A percentile compares a stretch with the other conserved stretches of the same genome.
Conservation (phyloP, 2,797 vertebrate genomes). For the Peromyscus melanophrys region DNA sequence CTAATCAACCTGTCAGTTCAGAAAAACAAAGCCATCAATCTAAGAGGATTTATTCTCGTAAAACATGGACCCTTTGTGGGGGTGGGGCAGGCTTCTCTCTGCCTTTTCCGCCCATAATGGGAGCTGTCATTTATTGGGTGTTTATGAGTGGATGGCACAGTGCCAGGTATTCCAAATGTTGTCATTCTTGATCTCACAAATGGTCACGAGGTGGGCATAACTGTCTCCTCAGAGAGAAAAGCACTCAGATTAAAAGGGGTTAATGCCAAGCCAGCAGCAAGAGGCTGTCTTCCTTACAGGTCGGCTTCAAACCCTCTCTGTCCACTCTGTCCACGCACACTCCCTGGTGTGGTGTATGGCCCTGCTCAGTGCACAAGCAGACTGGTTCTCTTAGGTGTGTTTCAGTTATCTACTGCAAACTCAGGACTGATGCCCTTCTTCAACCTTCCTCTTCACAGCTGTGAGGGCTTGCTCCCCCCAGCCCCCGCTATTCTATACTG, state of each 20-base stretch:
- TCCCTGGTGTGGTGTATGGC: accelerated
- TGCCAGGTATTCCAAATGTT: background rate
- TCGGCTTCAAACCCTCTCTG: background rate
- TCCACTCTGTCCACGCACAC: accelerated
- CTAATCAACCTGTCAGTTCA: background rate
- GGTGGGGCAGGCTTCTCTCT: accelerated
- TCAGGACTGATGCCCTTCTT: too few relatives aligned
- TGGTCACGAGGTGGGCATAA: background rate
- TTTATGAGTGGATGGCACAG: background rate
- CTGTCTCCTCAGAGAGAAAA: background rate
- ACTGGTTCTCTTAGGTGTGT: accelerated
- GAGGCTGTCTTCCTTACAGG: background rate
- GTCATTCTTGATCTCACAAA: background rate
- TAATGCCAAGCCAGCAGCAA: background rate
- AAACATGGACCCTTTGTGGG: background rate
- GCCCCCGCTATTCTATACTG: accelerated
- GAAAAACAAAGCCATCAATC: background rate
- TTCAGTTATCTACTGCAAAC: background rate
- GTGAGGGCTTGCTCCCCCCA: background rate
- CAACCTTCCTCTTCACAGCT: background rate
- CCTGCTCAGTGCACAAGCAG: accelerated
- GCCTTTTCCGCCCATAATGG: accelerated
- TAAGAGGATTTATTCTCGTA: background rate
- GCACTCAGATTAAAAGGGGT: background rate
- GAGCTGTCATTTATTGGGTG: background rate